phyloP scores from a whole-genome alignment of 2,113 vertebrate species.

The Gallinago jamesoni region DNA sequence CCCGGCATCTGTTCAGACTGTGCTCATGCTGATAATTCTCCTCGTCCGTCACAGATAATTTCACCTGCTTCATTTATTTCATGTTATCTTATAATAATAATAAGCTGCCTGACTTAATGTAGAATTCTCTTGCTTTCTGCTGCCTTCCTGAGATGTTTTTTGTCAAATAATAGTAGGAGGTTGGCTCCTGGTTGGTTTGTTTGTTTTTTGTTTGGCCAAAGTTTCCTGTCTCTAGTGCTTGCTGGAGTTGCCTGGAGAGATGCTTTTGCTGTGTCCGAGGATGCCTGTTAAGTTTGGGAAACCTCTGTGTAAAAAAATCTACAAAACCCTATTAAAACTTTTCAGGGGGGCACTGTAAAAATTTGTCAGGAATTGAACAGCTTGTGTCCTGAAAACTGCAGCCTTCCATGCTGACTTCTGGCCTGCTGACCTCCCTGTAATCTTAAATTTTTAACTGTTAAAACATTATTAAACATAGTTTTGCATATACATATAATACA shows the following conservation, averaged over 20 bases:
- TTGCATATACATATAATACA: background rate
- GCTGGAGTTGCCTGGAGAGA: background rate
- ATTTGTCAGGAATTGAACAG: background rate
- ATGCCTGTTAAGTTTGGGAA: background rate
- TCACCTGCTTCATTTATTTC: background rate
- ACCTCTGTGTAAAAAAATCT: background rate
- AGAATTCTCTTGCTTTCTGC: background rate
- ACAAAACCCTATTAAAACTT: background rate
- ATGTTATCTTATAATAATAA: background rate
- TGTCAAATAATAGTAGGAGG: background rate
- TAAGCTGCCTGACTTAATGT: background rate
- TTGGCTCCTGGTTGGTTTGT: background rate
- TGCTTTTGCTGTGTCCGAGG: background rate
- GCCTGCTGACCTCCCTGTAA: background rate
- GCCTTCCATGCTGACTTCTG: background rate
- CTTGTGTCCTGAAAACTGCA: background rate
- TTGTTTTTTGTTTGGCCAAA: background rate
- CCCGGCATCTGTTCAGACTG: background rate
- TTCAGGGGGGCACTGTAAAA: background rate
- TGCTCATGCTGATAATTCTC: fast-evolving
- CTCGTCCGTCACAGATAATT: background rate
- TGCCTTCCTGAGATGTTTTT: background rate
- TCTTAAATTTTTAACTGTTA: background rate
- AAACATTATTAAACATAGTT: background rate
- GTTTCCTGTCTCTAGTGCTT: background rate